phyloP scores from a whole-genome alignment of 2,888 invertebrate genomes.

The Troides oblongomaculatus region DNA sequence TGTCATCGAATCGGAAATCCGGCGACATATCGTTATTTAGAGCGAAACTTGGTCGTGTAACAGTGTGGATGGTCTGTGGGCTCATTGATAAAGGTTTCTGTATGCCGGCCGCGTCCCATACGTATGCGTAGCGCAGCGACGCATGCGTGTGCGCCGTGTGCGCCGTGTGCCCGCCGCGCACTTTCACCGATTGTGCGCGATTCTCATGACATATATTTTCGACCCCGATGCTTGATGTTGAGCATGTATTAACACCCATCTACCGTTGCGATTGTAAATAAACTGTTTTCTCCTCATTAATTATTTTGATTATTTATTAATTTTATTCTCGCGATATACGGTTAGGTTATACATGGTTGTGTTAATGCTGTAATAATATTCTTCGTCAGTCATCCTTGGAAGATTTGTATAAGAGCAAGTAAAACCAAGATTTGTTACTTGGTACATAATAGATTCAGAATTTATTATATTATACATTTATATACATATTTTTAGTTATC shows the following conservation, averaged over 20 bases:
- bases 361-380: too few relatives aligned
- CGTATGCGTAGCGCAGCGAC: constrained; percentile 37
- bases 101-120: constrained; percentile 56
- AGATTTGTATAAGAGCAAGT: too few relatives aligned
- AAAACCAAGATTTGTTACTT: too few relatives aligned
- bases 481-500: too few relatives aligned
- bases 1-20: constrained; percentile 61
- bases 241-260: constrained; percentile 23
- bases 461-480: too few relatives aligned
- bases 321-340: not conserved
- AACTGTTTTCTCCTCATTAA: not conserved
- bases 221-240: constrained; percentile 33
- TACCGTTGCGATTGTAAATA: constrained; percentile 9
- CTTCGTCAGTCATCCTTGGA: too few relatives aligned
- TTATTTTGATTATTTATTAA: not conserved
- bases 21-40: constrained; percentile 67
- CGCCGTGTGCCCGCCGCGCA: constrained; percentile 42
- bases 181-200: constrained; percentile 66
- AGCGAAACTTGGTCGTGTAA: constrained; percentile 66
- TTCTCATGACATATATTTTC: constrained; percentile 60
- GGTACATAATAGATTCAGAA: too few relatives aligned
- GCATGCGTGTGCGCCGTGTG: constrained; percentile 29
- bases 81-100: constrained; percentile 60
- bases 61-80: constrained; percentile 60
- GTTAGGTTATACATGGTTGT: too few relatives aligned